Conservation (phyloP, 2,888 invertebrate species). For the Gandaritis pyraliata region DNA sequence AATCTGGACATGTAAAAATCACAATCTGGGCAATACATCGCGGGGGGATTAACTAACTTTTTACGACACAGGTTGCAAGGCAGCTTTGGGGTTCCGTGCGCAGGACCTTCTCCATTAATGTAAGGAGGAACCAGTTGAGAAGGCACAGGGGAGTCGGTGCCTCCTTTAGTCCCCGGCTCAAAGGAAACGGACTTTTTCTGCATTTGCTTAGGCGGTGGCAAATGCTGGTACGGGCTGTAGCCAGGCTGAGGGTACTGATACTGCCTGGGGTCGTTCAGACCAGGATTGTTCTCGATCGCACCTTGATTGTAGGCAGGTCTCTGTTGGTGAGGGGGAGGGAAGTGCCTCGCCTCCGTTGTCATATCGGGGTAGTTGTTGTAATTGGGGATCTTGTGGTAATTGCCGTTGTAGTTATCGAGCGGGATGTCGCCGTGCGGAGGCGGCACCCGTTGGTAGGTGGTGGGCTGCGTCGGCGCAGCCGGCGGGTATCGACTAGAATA, state of each 20-base stretch:
- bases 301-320: slow-evolving; percentile 72
- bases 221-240: slow-evolving; percentile 86
- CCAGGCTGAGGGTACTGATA: slow-evolving; percentile 70
- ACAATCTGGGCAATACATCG: slow-evolving; percentile 94
- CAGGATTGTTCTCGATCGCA: slow-evolving; percentile 52
- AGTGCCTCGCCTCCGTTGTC: slow-evolving; percentile 65
- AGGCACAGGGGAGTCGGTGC: slow-evolving; percentile 80
- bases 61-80: slow-evolving; percentile 95
- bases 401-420: slow-evolving; percentile 67
- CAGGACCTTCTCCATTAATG: slow-evolving; percentile 50
- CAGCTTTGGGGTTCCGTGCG: slow-evolving; percentile 79
- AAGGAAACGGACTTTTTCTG: slow-evolving; percentile 89
- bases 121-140: slow-evolving; percentile 66
- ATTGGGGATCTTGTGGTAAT: slow-evolving; percentile 71
- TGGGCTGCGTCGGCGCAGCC: slow-evolving; percentile 62
- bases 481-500: slow-evolving; percentile 82
- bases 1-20: slow-evolving; percentile 96
- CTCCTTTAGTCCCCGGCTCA: slow-evolving; percentile 89
- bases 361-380: slow-evolving; percentile 64
- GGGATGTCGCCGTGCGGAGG: slow-evolving; percentile 81
- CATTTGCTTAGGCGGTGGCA: slow-evolving; percentile 85
- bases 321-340: slow-evolving; percentile 66
- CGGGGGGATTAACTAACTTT: slow-evolving; percentile 90
- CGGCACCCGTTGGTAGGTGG: slow-evolving; percentile 86
- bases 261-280: slow-evolving; percentile 56